A percentile compares a stretch with the other conserved stretches of the same genome.
Conservation (phyloP, 2,797 vertebrate species). For the Gambusia yucatana region DNA sequence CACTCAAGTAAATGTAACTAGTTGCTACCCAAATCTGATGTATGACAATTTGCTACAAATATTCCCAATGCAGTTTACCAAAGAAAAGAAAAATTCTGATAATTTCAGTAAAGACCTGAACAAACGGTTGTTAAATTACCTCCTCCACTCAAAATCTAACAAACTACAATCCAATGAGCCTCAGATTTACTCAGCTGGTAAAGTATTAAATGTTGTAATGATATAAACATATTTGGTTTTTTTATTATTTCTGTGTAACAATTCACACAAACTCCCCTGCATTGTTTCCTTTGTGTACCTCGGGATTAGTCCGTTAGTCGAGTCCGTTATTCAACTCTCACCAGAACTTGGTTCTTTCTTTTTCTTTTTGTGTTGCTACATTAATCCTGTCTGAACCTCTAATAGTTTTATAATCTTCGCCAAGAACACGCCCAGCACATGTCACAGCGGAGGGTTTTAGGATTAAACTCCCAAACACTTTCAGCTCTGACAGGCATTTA, state of each 20-base stretch:
- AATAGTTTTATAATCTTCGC: conserved; percentile 8
- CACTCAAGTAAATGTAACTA: too few species aligned
- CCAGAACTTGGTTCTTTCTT: neutral
- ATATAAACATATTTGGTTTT: neutral
- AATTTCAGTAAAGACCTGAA: neutral
- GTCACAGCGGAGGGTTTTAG: neutral
- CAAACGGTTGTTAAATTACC: neutral
- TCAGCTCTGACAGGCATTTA: neutral
- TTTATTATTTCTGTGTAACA: neutral
- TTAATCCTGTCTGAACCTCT: conserved; percentile 5
- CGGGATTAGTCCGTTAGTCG: neutral
- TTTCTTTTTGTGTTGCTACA: neutral
- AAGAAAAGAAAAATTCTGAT: neutral
- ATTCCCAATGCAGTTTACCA: neutral
- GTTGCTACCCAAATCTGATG: too few species aligned
- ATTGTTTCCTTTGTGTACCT: conserved; percentile 3
- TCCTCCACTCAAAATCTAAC: neutral
- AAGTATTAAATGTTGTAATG: neutral
- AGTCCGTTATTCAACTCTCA: neutral
- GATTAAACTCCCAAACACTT: neutral
- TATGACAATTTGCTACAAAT: neutral
- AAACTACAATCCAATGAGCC: neutral
- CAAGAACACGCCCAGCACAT: neutral
- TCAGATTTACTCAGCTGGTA: neutral
- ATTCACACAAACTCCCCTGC: neutral